A percentile compares a stretch with the other conserved stretches of the same genome.
These are phyloP conservation scores for Isichthys henryi DNA, from an alignment of 2,113 vertebrate species.

Conservation along the genomic window DNA sequence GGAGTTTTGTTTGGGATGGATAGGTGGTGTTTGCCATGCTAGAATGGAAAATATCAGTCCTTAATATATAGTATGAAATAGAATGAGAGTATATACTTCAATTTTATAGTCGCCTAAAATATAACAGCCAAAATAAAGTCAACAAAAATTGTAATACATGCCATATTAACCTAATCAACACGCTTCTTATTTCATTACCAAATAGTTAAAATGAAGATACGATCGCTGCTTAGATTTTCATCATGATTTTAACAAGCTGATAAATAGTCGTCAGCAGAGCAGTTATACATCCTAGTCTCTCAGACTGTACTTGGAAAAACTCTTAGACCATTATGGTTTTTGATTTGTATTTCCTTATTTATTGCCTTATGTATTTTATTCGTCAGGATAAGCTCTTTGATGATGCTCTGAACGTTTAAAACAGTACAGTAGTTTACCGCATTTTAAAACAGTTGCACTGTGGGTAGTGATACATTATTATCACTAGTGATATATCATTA, in stretches of 20 bases:
- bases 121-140: not conserved
- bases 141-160: not conserved
- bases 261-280: not conserved
- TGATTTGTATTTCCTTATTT: not conserved
- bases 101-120: not conserved
- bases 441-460: not conserved
- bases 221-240: not conserved
- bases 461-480: not conserved
- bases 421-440: not conserved
- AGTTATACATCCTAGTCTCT: not conserved
- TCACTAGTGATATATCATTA: not conserved
- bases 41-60: not conserved
- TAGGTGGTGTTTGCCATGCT: not conserved
- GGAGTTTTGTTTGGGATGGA: not conserved
- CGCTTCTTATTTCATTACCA: not conserved
- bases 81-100: not conserved
- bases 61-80: not conserved
- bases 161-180: not conserved
- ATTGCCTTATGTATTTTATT: not conserved
- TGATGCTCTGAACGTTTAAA: not conserved
- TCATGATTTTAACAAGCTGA: not conserved
- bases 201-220: not conserved
- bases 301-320: not conserved
- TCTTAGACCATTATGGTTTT: not conserved
- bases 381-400: not conserved